phyloP scores from a whole-genome alignment of 2,113 vertebrate genomes.

The Apeltes quadracus region DNA sequence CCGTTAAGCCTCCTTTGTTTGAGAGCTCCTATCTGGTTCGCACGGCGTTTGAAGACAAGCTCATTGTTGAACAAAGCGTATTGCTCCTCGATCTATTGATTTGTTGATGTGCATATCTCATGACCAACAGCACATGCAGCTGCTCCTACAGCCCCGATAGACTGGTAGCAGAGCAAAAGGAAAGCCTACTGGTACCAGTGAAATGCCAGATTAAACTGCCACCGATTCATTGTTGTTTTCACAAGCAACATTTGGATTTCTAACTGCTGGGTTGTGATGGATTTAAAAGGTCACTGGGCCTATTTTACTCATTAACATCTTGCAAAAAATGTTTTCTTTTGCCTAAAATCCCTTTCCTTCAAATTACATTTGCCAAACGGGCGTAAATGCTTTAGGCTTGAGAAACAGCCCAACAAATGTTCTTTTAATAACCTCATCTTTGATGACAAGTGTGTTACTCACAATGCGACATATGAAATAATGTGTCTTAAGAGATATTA shows the following conservation, averaged over 20 bases:
- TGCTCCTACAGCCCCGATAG: background rate
- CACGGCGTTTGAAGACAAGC: background rate
- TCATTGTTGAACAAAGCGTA: background rate
- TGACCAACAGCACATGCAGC: background rate
- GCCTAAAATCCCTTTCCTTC: background rate
- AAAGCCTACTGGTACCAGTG: background rate
- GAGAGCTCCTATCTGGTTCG: background rate
- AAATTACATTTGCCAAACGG: background rate
- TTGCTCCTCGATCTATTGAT: background rate
- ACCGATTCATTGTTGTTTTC: conserved; percentile 5
- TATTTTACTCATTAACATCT: background rate
- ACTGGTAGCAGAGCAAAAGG: background rate
- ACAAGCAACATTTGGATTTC: background rate
- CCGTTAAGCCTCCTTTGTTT: background rate
- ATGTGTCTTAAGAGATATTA: background rate
- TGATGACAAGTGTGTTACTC: background rate
- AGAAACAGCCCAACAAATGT: background rate
- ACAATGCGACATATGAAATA: background rate
- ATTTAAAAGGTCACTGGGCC: background rate
- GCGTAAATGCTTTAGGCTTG: background rate
- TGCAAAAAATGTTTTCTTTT: background rate
- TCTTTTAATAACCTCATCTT: background rate
- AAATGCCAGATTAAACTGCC: background rate
- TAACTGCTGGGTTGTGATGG: background rate
- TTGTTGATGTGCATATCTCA: background rate